phyloP scores from a whole-genome alignment of 2,888 invertebrate species.

The Tenthredo mesomela region DNA sequence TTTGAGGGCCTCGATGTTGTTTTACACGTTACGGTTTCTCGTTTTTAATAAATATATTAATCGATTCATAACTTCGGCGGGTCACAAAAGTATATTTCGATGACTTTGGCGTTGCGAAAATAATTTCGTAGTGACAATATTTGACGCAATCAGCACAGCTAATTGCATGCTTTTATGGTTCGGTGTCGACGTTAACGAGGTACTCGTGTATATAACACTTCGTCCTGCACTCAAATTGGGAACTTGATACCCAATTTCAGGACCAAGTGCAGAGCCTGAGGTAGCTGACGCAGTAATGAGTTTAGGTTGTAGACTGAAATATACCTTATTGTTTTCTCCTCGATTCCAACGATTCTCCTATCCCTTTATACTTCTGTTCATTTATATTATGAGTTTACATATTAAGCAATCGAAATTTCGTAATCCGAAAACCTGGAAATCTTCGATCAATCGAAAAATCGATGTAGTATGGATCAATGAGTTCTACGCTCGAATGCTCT shows the following conservation, averaged over 20 bases:
- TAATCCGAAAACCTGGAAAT: not conserved
- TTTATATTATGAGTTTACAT: not conserved
- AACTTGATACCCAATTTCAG: slow-evolving; percentile 4
- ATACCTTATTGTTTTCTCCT: not conserved
- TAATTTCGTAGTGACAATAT: not conserved
- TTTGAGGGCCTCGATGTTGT: no score
- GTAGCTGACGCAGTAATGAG: not conserved
- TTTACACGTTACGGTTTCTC: not conserved
- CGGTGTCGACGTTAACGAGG: not conserved
- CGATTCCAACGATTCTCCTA: not conserved
- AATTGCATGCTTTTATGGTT: not conserved
- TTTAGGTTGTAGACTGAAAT: not conserved
- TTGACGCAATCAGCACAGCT: not conserved
- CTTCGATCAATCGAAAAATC: not conserved
- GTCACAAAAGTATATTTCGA: not conserved
- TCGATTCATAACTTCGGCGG: not conserved
- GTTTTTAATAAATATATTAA: not conserved
- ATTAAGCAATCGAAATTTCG: not conserved
- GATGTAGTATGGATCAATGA: not conserved
- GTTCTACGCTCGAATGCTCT: not conserved
- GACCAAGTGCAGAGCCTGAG: not conserved
- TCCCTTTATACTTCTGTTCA: not conserved
- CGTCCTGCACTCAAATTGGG: slow-evolving; percentile 1
- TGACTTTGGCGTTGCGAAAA: not conserved
- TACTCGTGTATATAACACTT: not conserved